Conservation (phyloP, 64 coral and sea anemone species). For the Dendrophyllia cribrosa region DNA sequence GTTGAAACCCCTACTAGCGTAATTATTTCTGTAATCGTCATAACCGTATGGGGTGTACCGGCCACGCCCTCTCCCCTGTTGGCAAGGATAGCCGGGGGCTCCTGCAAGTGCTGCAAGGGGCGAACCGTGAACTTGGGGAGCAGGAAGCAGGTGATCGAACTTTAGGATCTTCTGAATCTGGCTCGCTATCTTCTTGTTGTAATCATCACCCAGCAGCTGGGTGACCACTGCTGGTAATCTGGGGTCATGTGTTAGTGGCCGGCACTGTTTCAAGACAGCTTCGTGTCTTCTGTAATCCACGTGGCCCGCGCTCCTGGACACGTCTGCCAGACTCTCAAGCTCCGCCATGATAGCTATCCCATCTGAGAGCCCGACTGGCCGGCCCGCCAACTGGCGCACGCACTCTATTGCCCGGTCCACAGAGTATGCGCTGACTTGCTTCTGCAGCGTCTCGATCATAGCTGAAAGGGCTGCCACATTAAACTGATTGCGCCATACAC, state of each 20-base stretch:
- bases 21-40: not conserved
- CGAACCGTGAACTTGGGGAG: not conserved
- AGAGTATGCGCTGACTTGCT: too few relatives aligned
- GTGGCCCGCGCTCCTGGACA: too few relatives aligned
- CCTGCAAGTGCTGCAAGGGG: too few relatives aligned
- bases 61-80: not conserved
- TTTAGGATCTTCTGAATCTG: slow-evolving; percentile 40
- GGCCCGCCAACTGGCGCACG: too few relatives aligned
- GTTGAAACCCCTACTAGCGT: too few relatives aligned
- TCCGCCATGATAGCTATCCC: too few relatives aligned
- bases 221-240: not conserved
- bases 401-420: too few relatives aligned
- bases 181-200: slow-evolving; percentile 5
- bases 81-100: not conserved
- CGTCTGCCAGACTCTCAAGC: too few relatives aligned
- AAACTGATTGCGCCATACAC: too few relatives aligned
- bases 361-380: too few relatives aligned
- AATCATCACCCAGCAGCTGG: slow-evolving; percentile 1
- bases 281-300: not conserved
- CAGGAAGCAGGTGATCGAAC: not conserved
- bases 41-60: not conserved
- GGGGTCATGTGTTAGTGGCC: not conserved
- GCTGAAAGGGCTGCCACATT: too few relatives aligned
- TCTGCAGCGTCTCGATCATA: too few relatives aligned
- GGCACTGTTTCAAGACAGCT: slow-evolving; percentile 31